Evolutionary conservation across 2,113 vertebrate genomes (phyloP).

Genomic region (Nasalis larvatus): DNA sequence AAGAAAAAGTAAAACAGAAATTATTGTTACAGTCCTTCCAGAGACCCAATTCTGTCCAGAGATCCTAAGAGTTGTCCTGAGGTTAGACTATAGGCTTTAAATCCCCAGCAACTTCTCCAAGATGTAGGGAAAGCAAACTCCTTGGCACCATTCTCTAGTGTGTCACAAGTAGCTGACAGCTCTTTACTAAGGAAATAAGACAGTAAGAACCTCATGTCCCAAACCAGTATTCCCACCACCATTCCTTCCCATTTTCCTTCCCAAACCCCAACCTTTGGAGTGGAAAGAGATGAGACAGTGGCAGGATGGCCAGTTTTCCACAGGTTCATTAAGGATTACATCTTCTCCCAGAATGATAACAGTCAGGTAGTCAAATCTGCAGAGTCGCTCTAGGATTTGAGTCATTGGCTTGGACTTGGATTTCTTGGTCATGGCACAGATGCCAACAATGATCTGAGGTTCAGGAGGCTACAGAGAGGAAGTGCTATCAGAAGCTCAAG

Average conservation of each 20-base stretch:
- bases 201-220: not conserved
- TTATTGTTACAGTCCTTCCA: constrained; percentile 13
- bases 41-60: not conserved
- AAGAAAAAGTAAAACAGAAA: constrained; percentile 42
- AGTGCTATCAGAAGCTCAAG: constrained; percentile 7
- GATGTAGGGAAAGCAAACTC: not conserved
- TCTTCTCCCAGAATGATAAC: constrained; percentile 99
- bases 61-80: not conserved
- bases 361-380: constrained; percentile 97
- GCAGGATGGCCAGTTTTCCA: constrained; percentile 97
- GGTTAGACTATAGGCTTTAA: not conserved
- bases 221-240: not conserved
- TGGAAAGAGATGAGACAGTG: constrained; percentile 99
- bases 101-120: not conserved
- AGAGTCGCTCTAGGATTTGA: constrained; percentile 97
- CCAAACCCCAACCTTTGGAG: constrained; percentile 92
- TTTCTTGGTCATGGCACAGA: constrained; percentile 99
- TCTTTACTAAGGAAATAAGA: not conserved
- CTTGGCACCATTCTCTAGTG: not conserved
- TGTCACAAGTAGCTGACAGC: not conserved
- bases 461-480: constrained; percentile 90
- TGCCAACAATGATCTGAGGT: constrained; percentile 96
- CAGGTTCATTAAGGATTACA: constrained; percentile 95
- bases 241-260: not conserved
- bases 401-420: constrained; percentile 99